Base-by-base conservation (phyloP, 2,888 invertebrate species). In the Endotricha flammealis region DNA sequence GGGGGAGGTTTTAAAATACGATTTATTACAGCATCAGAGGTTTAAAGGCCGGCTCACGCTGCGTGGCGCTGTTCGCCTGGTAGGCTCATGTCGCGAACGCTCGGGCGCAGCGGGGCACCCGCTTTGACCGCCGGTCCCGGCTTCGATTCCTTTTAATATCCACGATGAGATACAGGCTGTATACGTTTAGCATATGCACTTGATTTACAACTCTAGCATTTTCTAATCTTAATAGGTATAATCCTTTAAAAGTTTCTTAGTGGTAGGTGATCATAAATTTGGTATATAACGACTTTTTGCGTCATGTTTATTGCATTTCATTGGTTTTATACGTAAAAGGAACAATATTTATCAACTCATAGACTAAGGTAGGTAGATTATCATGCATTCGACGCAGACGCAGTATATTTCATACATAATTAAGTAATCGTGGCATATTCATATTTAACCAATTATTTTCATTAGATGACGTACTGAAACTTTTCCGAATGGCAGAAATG, bases 1-100 rank as follows among this genome's bases (percentile, higher is more conserved):
- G 50, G 50, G 42, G 57, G 52, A 57, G 63, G 63, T 62, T 69
- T 70, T 66, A 64, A 68, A 68, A 68, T 60, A 57, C 57, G 66
- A 81, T 80, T 77, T 79, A 79, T 75, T 45, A 56, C 54, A 50
- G 50, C 61, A 60, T 62, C 63, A 61, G 57, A 61, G 53, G 54
- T 58, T 63, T 59, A 61, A 57, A 57, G 54, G 53, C 34, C 61
- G 41, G 44, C 35, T 67, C 73, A 63, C 53, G 66, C 62, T 63
- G 66, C 51, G 43, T 28, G 27, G 12, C 38, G 40, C 51, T 64
- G 64, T 41, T 50, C 53, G 53, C 64, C 61, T 64, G 61, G 68
- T 68, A 67, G 65, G 67, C 57, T 56, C 62, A 57, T 62, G 65
- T 59, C 57, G 56, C 53, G 55, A 43, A 40, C 60, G 60, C 58